Conservation (phyloP, 2,888 invertebrate species). For the Himalopsyche japonica region DNA sequence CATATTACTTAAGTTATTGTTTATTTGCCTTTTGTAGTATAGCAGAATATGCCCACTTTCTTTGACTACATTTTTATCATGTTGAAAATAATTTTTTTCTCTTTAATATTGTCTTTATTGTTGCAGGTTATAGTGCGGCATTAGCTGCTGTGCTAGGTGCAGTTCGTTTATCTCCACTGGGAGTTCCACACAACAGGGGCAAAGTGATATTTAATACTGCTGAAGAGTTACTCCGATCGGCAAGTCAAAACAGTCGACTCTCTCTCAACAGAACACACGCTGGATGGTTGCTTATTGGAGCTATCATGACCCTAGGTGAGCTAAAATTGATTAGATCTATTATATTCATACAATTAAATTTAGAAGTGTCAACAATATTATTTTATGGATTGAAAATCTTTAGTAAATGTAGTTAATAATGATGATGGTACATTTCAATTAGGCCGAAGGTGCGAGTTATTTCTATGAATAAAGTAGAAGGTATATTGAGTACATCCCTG, state of each 20-base stretch:
- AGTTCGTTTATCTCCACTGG: slow-evolving; percentile 84
- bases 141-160: slow-evolving; percentile 93
- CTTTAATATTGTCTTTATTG: background rate
- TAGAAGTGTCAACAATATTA: no score
- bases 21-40: background rate
- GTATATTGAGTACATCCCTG: no score
- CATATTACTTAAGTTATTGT: no score
- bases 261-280: slow-evolving; percentile 95
- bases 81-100: no score
- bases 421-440: no score
- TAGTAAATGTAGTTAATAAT: no score
- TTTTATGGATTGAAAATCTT: no score
- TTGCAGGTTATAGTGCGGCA: slow-evolving; percentile 85
- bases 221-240: slow-evolving; percentile 93
- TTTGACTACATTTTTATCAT: background rate
- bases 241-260: slow-evolving; percentile 93
- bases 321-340: background rate
- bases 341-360: no score
- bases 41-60: background rate
- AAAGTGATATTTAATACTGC: slow-evolving; percentile 97
- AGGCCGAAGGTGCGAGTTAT: no score
- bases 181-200: slow-evolving; percentile 95
- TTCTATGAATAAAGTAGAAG: no score
- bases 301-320: slow-evolving; percentile 91
- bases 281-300: slow-evolving; percentile 96